These are phyloP conservation scores for Thunnus maccoyii DNA, from an alignment of 2,113 vertebrate genomes.

Conservation along the genomic window DNA sequence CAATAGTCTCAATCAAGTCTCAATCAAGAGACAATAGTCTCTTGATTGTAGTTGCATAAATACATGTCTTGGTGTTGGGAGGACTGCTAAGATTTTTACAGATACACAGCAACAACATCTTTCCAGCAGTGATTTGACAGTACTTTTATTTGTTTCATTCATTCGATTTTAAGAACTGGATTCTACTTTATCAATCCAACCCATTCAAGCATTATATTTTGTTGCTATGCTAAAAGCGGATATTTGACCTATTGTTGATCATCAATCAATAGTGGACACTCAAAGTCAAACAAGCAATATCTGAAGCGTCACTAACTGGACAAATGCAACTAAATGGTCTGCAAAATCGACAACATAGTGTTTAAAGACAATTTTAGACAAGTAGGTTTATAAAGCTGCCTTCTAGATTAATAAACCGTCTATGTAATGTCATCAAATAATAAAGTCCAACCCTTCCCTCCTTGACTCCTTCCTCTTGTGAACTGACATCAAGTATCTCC, in stretches of 20 bases:
- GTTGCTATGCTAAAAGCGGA: conserved; percentile 23
- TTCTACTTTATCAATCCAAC: neutral
- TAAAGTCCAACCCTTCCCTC: neutral
- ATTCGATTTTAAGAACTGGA: neutral
- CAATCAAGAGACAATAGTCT: neutral
- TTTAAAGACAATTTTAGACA: neutral
- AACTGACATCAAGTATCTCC: neutral
- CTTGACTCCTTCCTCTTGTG: conserved; percentile 15
- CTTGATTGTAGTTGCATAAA: conserved; percentile 22
- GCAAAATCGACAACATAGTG: neutral
- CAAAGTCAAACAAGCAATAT: conserved; percentile 22
- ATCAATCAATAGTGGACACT: neutral
- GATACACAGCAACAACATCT: neutral
- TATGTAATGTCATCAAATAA: conserved; percentile 23
- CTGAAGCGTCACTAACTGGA: conserved; percentile 4
- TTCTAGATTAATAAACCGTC: conserved; percentile 8
- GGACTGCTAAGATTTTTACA: neutral
- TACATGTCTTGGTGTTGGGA: conserved; percentile 6
- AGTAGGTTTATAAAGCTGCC: neutral
- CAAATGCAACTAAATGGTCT: neutral
- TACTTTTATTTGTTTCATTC: neutral
- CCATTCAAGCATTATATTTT: neutral
- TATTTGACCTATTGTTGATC: conserved; percentile 11
- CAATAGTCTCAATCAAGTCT: conserved; percentile 10
- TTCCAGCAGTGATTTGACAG: neutral